Percentiles rank a stretch among this genome's conserved stretches.
Evolutionary conservation across 2,113 vertebrate genomes (phyloP).

Genomic region (Gavialis gangeticus): DNA sequence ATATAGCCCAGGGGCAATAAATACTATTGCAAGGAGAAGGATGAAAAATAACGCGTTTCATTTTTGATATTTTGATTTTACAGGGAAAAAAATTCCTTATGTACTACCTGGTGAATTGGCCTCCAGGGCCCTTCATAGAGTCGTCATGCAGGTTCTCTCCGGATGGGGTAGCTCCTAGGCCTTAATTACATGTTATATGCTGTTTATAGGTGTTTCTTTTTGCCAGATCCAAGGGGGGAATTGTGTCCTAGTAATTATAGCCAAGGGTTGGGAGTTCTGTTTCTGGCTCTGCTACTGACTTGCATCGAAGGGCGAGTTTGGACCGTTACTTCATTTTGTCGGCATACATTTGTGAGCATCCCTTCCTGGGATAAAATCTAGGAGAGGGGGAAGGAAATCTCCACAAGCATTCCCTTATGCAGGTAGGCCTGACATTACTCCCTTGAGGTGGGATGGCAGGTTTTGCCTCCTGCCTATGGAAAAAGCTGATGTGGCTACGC

Average conservation of each 20-base stretch:
- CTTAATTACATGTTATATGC: neutral
- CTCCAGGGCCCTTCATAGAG: neutral
- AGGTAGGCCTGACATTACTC: neutral
- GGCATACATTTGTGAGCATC: neutral
- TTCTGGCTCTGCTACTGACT: neutral
- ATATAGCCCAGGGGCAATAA: conserved; percentile 22
- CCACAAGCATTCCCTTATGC: neutral
- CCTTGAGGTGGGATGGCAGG: neutral
- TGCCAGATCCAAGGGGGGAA: neutral
- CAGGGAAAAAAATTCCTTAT: neutral
- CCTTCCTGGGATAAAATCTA: neutral
- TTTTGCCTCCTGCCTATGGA: neutral
- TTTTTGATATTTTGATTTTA: conserved; percentile 40
- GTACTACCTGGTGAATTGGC: conserved; percentile 14
- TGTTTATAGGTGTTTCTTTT: neutral
- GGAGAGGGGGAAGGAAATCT: neutral
- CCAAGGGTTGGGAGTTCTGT: neutral
- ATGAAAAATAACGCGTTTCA: conserved; percentile 23
- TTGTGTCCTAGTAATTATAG: conserved; percentile 24
- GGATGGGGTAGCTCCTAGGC: neutral
- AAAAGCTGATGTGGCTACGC: neutral
- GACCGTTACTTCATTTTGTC: neutral
- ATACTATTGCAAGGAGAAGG: conserved; percentile 16
- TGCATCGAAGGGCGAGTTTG: neutral
- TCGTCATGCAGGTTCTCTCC: neutral